Conservation (phyloP, 2,113 vertebrate species). For the Phalacrocorax carbo region DNA sequence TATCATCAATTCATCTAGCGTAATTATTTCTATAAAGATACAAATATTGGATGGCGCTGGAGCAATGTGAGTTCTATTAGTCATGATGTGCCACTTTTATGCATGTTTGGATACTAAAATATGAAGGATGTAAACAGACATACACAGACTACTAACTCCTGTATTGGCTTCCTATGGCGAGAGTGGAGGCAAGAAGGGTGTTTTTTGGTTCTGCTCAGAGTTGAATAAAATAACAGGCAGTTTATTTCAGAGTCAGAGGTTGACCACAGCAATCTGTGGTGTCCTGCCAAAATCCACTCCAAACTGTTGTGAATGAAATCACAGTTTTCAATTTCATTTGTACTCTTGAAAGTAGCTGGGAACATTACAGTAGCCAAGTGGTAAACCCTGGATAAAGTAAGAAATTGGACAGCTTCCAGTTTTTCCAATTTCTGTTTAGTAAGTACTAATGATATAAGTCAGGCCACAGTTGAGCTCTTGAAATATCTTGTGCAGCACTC, state of each 20-base stretch:
- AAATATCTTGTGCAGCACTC: background rate
- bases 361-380: slow-evolving; percentile 30
- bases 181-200: background rate
- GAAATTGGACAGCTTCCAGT: background rate
- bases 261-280: background rate
- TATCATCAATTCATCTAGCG: background rate
- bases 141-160: background rate
- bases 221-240: background rate
- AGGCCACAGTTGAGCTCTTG: background rate
- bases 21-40: background rate
- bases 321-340: background rate
- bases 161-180: background rate
- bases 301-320: slow-evolving; percentile 25
- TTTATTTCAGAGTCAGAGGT: background rate
- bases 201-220: background rate
- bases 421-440: background rate
- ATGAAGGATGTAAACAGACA: background rate
- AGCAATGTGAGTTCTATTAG: background rate
- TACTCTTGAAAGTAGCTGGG: slow-evolving; percentile 9
- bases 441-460: background rate
- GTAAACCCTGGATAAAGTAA: background rate
- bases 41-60: background rate
- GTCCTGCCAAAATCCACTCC: slow-evolving; percentile 40
- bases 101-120: background rate
- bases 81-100: background rate